Evolutionary conservation across 2,888 invertebrate genomes (phyloP).

Genomic region (Nomada fucata): DNA sequence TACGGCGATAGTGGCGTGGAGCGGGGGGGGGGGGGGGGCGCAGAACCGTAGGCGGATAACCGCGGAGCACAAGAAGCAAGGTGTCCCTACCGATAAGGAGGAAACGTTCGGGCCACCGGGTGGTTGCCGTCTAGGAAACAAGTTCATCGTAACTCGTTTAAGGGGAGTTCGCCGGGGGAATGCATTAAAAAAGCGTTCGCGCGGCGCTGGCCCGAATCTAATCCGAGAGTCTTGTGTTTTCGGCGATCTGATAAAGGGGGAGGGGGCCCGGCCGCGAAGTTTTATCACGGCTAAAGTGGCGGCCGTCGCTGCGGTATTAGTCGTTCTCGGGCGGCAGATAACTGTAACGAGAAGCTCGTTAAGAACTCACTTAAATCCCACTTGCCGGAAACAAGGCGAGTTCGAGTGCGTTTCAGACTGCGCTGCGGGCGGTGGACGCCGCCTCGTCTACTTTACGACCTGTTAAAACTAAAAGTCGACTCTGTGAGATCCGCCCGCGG

Average conservation of each 20-base stretch:
- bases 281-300: conserved; percentile 58
- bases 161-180: conserved; percentile 67
- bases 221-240: conserved; percentile 75
- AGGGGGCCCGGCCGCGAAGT: conserved; percentile 29
- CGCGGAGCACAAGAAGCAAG: conserved; percentile 62
- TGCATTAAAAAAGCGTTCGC: conserved; percentile 76
- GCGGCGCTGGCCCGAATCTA: conserved; percentile 69
- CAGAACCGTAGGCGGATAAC: conserved; percentile 32
- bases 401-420: conserved; percentile 40
- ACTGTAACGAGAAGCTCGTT: conserved; percentile 71
- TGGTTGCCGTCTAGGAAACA: conserved; percentile 51
- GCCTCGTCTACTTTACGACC: conserved; percentile 30
- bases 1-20: not conserved
- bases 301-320: conserved; percentile 61
- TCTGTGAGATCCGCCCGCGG: conserved; percentile 18
- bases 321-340: conserved; percentile 56
- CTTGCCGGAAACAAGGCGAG: conserved; percentile 59
- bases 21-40: not conserved
- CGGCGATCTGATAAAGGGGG: conserved; percentile 74
- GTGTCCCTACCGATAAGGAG: conserved; percentile 67
- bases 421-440: conserved; percentile 18
- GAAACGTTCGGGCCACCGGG: conserved; percentile 11
- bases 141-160: conserved; percentile 78
- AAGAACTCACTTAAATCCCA: conserved; percentile 74
- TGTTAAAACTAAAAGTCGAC: conserved; percentile 35